Evolutionary conservation across 2,888 invertebrate genomes (phyloP).

Genomic region (Meghimatium bilineatum): DNA sequence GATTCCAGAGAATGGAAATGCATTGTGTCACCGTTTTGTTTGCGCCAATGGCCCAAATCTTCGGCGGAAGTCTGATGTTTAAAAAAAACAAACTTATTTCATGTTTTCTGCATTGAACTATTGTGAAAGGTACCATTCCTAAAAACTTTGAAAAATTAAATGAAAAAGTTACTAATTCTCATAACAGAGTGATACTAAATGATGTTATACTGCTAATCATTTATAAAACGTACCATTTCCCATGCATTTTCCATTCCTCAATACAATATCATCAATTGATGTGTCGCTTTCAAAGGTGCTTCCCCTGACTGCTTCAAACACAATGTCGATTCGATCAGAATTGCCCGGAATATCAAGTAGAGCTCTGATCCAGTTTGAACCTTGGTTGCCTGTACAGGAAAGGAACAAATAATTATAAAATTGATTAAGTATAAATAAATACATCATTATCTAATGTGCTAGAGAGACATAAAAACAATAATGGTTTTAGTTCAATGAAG

Average conservation of each 20-base stretch:
- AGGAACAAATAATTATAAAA: not conserved
- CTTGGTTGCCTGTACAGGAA: slow-evolving; percentile 55
- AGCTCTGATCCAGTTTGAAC: slow-evolving; percentile 60
- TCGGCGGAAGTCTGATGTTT: too few relatives aligned
- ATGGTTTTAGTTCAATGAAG: too few relatives aligned
- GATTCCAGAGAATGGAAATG: too few relatives aligned
- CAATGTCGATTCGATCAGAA: slow-evolving; percentile 53
- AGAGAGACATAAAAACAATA: too few relatives aligned
- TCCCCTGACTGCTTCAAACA: slow-evolving; percentile 72
- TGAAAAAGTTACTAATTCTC: too few relatives aligned
- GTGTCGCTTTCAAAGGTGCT: slow-evolving; percentile 71
- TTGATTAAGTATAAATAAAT: not conserved
- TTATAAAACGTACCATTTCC: not conserved
- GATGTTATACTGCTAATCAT: not conserved
- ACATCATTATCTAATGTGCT: too few relatives aligned
- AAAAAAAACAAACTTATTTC: too few relatives aligned
- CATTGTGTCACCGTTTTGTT: too few relatives aligned
- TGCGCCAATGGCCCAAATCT: too few relatives aligned
- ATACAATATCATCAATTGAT: slow-evolving; percentile 74
- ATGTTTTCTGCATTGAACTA: too few relatives aligned
- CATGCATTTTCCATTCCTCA: slow-evolving; percentile 43
- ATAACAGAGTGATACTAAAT: not conserved
- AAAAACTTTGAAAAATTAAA: too few relatives aligned
- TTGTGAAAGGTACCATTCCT: too few relatives aligned
- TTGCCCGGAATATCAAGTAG: slow-evolving; percentile 56